phyloP scores from a whole-genome alignment of 2,113 vertebrate genomes.

The Vireo altiloquus region DNA sequence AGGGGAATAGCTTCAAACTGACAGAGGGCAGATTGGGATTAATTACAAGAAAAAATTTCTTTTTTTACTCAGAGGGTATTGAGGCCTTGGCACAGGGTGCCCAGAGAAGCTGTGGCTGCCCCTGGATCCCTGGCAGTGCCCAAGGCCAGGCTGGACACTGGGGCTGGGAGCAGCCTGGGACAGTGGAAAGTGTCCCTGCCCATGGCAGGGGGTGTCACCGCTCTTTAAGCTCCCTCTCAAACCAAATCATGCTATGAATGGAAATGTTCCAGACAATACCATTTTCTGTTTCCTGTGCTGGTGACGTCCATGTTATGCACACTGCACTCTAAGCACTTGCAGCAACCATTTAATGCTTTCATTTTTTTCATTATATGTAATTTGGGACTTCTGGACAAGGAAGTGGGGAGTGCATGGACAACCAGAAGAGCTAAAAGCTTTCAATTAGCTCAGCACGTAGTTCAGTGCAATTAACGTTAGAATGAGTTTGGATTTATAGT shows the following conservation, averaged over 20 bases:
- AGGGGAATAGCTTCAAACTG: background rate
- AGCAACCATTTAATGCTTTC: slow-evolving; percentile 17
- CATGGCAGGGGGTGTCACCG: background rate
- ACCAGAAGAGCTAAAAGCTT: slow-evolving; percentile 29
- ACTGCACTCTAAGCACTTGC: slow-evolving; percentile 18
- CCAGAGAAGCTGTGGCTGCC: background rate
- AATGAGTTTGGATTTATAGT: background rate
- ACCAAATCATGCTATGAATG: background rate
- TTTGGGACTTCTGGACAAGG: slow-evolving; percentile 5
- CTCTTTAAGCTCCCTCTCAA: background rate
- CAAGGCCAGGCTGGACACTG: background rate
- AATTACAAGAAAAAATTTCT: background rate
- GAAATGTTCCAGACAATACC: background rate
- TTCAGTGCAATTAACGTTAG: background rate
- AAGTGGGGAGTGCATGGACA: background rate
- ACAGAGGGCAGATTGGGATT: background rate
- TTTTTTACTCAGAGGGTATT: background rate
- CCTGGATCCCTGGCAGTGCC: background rate
- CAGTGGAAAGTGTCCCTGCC: fast-evolving
- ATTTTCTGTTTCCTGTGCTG: slow-evolving; percentile 12
- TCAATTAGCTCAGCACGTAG: background rate
- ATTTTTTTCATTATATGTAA: slow-evolving; percentile 52
- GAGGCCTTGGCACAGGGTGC: background rate
- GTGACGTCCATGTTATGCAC: background rate
- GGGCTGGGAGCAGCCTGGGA: background rate